These are phyloP conservation scores for Gambusia holbrooki DNA, from an alignment of 2,113 vertebrate species.

Conservation along the genomic window DNA sequence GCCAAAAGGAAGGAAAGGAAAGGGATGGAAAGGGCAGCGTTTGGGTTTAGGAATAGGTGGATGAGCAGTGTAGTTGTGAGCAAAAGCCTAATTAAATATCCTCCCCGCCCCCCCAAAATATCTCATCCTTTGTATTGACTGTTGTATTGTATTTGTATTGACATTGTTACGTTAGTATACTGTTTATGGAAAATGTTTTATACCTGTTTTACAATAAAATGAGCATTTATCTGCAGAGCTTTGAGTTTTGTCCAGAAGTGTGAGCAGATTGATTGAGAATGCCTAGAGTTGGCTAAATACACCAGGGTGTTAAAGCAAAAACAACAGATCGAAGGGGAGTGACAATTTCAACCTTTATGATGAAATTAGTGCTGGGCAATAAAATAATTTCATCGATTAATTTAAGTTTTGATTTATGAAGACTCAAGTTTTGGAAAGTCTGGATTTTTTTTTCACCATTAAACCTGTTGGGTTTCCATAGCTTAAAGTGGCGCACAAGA, in stretches of 20 bases:
- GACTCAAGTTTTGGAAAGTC: too few species aligned
- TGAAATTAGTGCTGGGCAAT: too few species aligned
- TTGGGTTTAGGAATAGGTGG: constrained; percentile 83
- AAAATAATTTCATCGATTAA: too few species aligned
- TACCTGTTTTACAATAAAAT: constrained; percentile 64
- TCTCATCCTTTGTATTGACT: not conserved
- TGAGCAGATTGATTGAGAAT: not conserved
- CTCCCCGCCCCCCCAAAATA: not conserved
- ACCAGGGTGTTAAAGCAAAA: too few species aligned
- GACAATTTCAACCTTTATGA: too few species aligned
- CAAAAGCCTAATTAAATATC: not conserved
- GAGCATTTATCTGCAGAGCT: not conserved
- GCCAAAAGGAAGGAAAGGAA: constrained; percentile 60
- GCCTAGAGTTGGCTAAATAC: too few species aligned
- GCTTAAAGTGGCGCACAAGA: too few species aligned
- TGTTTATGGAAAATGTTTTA: constrained; percentile 45
- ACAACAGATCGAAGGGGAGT: too few species aligned
- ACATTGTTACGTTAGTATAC: constrained; percentile 22
- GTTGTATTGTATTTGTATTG: not conserved
- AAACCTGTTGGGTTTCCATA: too few species aligned
- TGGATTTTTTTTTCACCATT: too few species aligned
- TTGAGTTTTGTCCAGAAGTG: not conserved
- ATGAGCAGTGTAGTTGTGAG: not conserved
- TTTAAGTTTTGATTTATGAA: too few species aligned
- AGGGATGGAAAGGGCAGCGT: constrained; percentile 78